phyloP scores from a whole-genome alignment of 1,140 invertebrate species.

The Zaprionus taronus region DNA sequence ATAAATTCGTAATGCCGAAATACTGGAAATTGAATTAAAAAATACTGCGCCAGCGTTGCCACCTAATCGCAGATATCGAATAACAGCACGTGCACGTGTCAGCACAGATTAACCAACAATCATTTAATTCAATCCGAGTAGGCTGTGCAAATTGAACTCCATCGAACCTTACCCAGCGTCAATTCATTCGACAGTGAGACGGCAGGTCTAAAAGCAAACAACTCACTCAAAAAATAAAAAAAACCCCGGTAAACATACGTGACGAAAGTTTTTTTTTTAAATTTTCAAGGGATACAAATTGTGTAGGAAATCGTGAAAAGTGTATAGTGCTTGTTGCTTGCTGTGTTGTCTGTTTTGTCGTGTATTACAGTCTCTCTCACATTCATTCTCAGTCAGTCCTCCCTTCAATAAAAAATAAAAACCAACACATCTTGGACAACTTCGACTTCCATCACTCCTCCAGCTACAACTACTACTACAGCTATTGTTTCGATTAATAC shows the following conservation, averaged over 20 bases:
- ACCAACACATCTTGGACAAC: not conserved
- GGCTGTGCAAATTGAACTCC: constrained; percentile 26
- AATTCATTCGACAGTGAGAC: constrained; percentile 56
- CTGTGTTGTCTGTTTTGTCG: not conserved
- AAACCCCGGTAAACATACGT: constrained; percentile 13
- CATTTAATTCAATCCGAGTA: constrained; percentile 10
- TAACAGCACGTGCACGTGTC: not conserved
- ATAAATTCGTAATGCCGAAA: not conserved
- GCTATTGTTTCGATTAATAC: not conserved
- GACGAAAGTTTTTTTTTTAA: not conserved
- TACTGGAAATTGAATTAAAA: not conserved
- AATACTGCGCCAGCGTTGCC: constrained; percentile 1
- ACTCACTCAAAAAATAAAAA: constrained; percentile 35
- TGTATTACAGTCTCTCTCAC: not conserved
- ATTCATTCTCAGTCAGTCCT: not conserved
- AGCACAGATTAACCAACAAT: not conserved
- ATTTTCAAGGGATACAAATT: not conserved
- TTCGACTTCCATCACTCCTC: not conserved
- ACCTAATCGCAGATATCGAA: not conserved
- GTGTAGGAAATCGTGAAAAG: not conserved
- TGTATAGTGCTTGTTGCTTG: not conserved
- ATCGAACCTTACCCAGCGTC: not conserved
- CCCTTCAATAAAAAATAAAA: not conserved
- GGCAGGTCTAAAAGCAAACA: constrained; percentile 45
- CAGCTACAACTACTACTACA: not conserved